Base-by-base conservation (phyloP, 2,797 vertebrate genomes). In the Xiphorhynchus erythropygius region DNA sequence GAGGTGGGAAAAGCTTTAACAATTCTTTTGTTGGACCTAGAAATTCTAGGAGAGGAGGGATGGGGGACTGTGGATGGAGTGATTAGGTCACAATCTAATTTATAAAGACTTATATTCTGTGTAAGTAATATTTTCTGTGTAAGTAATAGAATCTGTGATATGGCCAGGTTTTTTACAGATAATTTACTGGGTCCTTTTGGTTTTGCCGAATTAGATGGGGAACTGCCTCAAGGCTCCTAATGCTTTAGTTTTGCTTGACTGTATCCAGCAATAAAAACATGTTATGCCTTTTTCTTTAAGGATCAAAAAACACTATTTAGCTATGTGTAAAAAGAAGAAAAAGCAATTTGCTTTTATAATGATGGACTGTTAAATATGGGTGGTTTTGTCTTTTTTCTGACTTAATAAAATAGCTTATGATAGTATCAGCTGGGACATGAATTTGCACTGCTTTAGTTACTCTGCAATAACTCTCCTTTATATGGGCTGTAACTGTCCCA, bases 11-110 rank as follows among this genome's bases (percentile, higher is more conserved):
- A 60, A 78, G 21, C 67, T 64, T 67, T 63, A 47, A 75, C 7
- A 9, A 1, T 10, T 24, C 39, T 84, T 46, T 55, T 2, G 6
- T 27, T 1, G 0, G 75, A n/a, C 10, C 23, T 55, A n/a, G 37
- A 50, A 3, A 15, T 30, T 81, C 18, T 17, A 32, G 8, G 71
- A 71, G 53, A 57, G 11, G 28, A 55, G 10, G 21, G 21, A 27
- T 7, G 11, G 30, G 55, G 17, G 42, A 53, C 55, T 65, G 52
- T 80, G 24, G 30, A 32, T 73, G 27, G 67, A 86, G 18, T 1
- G 5, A 47, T 70, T 18, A 57, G 49, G 27, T 81, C 11, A 24
- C n/a, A 83, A 47, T 33, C n/a, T 74, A 47, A 91, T 67, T 80
- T 68, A 42, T 9, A 56, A n/a, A 49, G 81, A 30, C 3, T 52